A percentile compares a stretch with the other conserved stretches of the same genome.
Conservation (phyloP, 1,140 invertebrate species). For the Ceratina japonica region DNA sequence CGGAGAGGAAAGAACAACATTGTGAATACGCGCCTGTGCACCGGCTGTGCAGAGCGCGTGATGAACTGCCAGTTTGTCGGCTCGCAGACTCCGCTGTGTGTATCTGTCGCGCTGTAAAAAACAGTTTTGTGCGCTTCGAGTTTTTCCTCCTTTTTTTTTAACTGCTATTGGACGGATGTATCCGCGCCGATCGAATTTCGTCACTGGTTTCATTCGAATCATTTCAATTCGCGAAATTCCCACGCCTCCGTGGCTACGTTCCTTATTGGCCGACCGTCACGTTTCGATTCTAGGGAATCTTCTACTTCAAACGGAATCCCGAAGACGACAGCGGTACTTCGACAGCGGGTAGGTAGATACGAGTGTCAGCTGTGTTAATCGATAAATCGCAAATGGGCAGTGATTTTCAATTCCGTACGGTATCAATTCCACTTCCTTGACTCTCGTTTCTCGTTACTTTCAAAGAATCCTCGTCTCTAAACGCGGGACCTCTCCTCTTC, state of each 20-base stretch:
- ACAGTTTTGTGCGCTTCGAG: slow-evolving; percentile 9
- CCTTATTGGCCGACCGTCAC: background rate
- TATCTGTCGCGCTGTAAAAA: background rate
- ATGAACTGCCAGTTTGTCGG: background rate
- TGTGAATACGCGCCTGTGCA: background rate
- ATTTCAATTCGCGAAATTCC: background rate
- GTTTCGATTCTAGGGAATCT: slow-evolving; percentile 44
- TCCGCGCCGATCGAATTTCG: slow-evolving; percentile 45
- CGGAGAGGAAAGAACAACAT: background rate
- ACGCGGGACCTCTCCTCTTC: background rate
- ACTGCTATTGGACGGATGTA: slow-evolving; percentile 62
- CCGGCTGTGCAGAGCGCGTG: background rate
- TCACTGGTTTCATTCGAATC: slow-evolving; percentile 2
- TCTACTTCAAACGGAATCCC: slow-evolving; percentile 12
- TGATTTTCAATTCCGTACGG: slow-evolving; percentile 53
- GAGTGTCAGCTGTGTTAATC: slow-evolving; percentile 24
- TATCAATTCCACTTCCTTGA: slow-evolving; percentile 44
- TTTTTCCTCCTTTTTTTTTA: slow-evolving; percentile 25
- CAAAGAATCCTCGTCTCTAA: background rate
- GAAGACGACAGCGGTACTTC: background rate
- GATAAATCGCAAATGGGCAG: slow-evolving; percentile 49
- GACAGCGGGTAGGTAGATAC: background rate
- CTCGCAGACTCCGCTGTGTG: background rate
- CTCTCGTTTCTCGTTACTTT: background rate
- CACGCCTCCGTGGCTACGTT: too few species aligned